Evolutionary conservation across 2,113 vertebrate species (phyloP).

Genomic region (Lichenostomus cassidix): DNA sequence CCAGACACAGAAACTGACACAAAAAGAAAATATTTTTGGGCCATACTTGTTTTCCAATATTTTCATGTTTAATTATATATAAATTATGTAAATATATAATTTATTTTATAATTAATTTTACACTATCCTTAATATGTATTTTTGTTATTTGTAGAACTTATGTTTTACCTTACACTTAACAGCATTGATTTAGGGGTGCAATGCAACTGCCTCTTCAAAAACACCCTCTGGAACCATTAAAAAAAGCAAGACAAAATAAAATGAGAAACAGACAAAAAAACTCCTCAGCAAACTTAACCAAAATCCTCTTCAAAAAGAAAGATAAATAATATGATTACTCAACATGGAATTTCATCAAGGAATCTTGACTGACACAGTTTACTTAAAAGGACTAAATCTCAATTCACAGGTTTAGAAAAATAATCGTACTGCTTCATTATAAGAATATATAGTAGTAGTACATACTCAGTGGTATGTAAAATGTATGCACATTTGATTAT

Average conservation of each 20-base stretch:
- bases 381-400: not conserved
- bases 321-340: not conserved
- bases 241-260: not conserved
- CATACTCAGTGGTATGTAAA: not conserved
- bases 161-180: not conserved
- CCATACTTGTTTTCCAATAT: not conserved
- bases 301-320: not conserved
- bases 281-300: not conserved
- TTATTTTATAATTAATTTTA: not conserved
- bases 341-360: not conserved
- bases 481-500: not conserved
- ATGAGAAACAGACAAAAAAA: not conserved
- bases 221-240: rapidly evolving
- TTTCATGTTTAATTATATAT: not conserved
- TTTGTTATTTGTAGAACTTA: not conserved
- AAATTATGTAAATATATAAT: not conserved
- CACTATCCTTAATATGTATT: not conserved
- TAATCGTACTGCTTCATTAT: not conserved
- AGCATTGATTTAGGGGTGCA: not conserved
- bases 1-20: not conserved
- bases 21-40: not conserved
- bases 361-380: not conserved
- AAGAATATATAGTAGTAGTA: not conserved
- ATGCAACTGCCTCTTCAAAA: not conserved
- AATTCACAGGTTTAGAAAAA: not conserved